Percentiles rank a stretch among this genome's conserved stretches.
phyloP scores from a whole-genome alignment of 1,140 invertebrate species.

The Apis mellifera region DNA sequence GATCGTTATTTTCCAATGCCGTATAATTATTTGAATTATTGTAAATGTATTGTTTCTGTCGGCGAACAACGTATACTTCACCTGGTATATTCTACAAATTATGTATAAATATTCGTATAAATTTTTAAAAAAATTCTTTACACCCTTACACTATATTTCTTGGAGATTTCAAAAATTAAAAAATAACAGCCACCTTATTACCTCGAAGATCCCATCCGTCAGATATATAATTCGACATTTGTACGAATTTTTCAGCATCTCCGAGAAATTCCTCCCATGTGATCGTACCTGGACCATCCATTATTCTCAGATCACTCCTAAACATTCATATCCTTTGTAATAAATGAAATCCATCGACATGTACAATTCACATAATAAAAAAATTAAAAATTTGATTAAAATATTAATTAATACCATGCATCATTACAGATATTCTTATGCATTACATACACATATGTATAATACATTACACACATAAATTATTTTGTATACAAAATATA shows the following conservation, averaged over 20 bases:
- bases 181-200: conserved; percentile 68
- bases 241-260: conserved; percentile 71
- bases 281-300: conserved; percentile 78
- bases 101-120: not conserved
- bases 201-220: conserved; percentile 76
- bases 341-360: not conserved
- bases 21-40: conserved; percentile 32
- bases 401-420: no score
- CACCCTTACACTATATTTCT: not conserved
- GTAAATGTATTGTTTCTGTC: conserved; percentile 68
- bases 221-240: conserved; percentile 69
- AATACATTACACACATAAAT: not conserved
- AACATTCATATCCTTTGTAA: not conserved
- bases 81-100: conserved; percentile 67
- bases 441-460: not conserved
- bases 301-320: conserved; percentile 26
- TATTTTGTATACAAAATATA: no score
- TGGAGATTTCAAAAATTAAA: not conserved
- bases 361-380: not conserved
- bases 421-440: not conserved
- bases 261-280: conserved; percentile 78
- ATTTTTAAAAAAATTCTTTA: not conserved
- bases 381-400: no score
- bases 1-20: conserved; percentile 43
- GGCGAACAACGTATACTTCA: conserved; percentile 72